Evolutionary conservation across 2,888 invertebrate genomes (phyloP).

Genomic region (Athalia circularis): DNA sequence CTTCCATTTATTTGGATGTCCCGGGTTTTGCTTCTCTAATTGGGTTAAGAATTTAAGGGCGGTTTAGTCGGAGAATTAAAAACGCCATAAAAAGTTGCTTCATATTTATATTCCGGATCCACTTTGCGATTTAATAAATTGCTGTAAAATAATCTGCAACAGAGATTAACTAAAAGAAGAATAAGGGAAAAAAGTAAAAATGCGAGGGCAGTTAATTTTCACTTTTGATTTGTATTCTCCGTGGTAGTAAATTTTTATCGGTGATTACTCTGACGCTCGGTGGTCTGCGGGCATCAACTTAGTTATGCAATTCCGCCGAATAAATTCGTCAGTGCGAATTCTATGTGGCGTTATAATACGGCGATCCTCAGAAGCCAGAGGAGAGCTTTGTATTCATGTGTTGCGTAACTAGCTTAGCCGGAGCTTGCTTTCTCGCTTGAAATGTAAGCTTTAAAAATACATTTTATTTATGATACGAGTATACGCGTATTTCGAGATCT

Average conservation of each 20-base stretch:
- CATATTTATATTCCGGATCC: neutral
- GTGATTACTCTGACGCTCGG: neutral
- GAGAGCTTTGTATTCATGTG: neutral
- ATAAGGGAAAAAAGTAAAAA: neutral
- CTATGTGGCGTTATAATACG: neutral
- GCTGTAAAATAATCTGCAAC: constrained; percentile 12
- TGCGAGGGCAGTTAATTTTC: constrained; percentile 1
- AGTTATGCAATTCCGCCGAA: neutral
- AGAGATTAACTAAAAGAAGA: neutral
- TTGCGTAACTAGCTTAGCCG: constrained; percentile 29
- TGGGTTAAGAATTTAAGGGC: neutral
- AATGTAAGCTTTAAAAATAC: constrained; percentile 44
- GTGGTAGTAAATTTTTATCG: neutral
- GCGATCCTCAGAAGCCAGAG: neutral
- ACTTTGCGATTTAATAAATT: neutral
- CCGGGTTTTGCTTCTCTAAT: neutral
- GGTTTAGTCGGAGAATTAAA: neutral
- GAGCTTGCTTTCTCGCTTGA: constrained; percentile 12
- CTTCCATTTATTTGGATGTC: neutral
- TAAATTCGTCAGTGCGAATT: neutral
- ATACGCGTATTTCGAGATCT: constrained; percentile 42
- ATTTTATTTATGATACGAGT: constrained; percentile 38
- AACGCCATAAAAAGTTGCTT: neutral
- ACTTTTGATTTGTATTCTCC: neutral
- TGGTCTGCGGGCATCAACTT: neutral